A percentile compares a stretch with the other conserved stretches of the same genome.
These are phyloP conservation scores for Apis dorsata DNA, from an alignment of 1,140 invertebrate genomes.

Conservation along the genomic window DNA sequence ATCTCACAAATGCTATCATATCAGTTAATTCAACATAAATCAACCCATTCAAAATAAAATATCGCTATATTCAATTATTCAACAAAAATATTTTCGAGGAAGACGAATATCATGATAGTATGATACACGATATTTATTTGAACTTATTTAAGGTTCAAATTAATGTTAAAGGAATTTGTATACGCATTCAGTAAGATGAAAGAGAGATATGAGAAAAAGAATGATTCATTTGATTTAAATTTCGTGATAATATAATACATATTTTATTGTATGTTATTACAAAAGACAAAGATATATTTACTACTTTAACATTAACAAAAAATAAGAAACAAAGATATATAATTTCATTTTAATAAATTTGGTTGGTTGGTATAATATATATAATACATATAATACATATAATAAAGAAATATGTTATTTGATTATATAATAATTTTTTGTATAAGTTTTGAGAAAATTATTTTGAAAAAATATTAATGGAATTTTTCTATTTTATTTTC, in stretches of 20 bases:
- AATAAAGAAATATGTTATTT: no score
- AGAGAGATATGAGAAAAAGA: not conserved
- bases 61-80: not conserved
- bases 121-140: not conserved
- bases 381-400: no score
- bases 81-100: conserved; percentile 2
- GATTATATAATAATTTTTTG: no score
- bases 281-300: no score
- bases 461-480: no score
- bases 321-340: no score
- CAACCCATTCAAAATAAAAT: not conserved
- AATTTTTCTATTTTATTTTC: no score
- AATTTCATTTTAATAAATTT: no score
- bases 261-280: not conserved
- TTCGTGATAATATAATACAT: conserved; percentile 14
- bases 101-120: not conserved
- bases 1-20: not conserved
- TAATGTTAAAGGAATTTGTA: conserved; percentile 15
- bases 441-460: no score
- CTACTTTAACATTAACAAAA: no score
- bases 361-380: no score
- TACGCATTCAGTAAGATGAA: not conserved
- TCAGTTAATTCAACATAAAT: not conserved
- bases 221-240: conserved; percentile 15
- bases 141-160: conserved; percentile 20